Evolutionary conservation across 1,140 invertebrate species (phyloP), one percentile per base, ranked within the genome.

Genomic region (Drosophila persimilis): DNA sequence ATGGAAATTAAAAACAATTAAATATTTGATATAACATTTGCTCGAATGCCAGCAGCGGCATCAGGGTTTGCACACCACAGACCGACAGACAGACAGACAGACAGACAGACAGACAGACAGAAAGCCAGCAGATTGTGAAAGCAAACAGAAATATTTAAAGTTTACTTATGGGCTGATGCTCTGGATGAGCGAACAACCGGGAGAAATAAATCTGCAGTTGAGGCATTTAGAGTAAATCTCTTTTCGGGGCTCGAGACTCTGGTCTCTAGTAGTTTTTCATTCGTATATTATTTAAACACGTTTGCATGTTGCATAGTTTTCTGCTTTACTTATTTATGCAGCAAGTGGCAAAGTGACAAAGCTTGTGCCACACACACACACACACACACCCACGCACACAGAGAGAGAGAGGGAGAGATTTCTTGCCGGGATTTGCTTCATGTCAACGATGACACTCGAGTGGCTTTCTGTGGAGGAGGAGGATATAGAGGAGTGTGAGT

Each of bases 1-100:
- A 39, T 13, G 35, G 54, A 63, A 81, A 86, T 76, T 65, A 76
- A 88, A 86, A 83, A 83, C 83, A 88, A 83, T 88, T 79, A 73
- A 88, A 88, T 88, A 70, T 88, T 83, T 79, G 69, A 88, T 84
- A 79, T 73, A 63, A 24, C 63, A 54, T 60, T 45, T 71, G 65
- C 70, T 69, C 59, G 46, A 77, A 59, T 39, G 35, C 11, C 35
- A 11, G 9, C 9, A 13, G 35, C 35, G 35, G 35, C 35, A 39
- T 13, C 35, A 64, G 17, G 43, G 46, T 62, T 69, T 60, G 55
- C 55, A 54, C 29, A 57, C 24, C n/a, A 35, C 41, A 59, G 26
- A 52, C 45, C 50, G 48, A 61, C 51, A 44, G 46, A 44, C 29
- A 22, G 13, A 15, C 2, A 13, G 15, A 35, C 41, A 54, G 39